Base-by-base conservation (phyloP, 1,140 invertebrate genomes). In the Pinna nobilis region DNA sequence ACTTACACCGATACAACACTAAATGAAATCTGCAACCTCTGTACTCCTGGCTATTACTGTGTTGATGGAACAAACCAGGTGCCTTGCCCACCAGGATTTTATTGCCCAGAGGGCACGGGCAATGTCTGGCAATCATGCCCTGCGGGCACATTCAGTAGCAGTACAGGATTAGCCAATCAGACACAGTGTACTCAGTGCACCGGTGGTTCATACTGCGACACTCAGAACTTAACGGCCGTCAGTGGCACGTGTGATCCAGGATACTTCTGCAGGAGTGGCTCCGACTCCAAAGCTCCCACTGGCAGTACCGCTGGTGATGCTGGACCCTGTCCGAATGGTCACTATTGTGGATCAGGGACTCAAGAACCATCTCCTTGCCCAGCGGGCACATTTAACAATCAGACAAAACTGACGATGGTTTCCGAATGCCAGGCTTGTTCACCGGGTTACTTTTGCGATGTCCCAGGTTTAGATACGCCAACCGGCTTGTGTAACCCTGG, bases 321-420 rank as follows among this genome's bases (percentile, higher is more conserved):
- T 37, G 84, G 81, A 25, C 75, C 84, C 2, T 87, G 84, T 65
- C 84, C 85, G 5, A 68, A 75, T 32, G 85, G 86, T 41, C 76
- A 86, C 55, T 88, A 84, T 68, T 88, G 87, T 79, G 60, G 70
- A 37, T n/a, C 44, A 37, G 78, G 82, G 47, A 87, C 86, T 9
- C 80, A 83, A 50, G 77, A 83, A 37, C 86, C 86, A 11, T 51
- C 59, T 3, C 47, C 79, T 1, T 87, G 85, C 65, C 86, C 84
- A 57, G 59, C 79, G 28, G 87, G 87, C 13, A 86, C 86, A 1
- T 88, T 87, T 76, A 83, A 82, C 73, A 87, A 87, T 66, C 41
- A 71, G 33, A 87, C 86, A 2, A 72, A 77, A 60, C 53, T 84
- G 28, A 79, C 49, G 4, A 50, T 72, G 13, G 73, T 67, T 18